Base-by-base conservation (phyloP, 1,140 invertebrate genomes). In the Drosophila ficusphila region DNA sequence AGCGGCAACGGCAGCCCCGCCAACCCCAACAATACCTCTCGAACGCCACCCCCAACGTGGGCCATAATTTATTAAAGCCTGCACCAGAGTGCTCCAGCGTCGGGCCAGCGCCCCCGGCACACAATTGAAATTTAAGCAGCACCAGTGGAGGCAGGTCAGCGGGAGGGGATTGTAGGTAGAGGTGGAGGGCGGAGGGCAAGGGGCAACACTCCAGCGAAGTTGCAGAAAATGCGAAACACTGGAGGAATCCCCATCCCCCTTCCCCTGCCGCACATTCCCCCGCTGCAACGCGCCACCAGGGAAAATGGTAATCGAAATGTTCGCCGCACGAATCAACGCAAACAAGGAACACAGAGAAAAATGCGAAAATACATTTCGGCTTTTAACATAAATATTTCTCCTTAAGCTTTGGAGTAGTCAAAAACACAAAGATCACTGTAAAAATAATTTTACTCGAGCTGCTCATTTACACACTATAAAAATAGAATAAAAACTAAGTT, bases 41-140 rank as follows among this genome's bases (percentile, higher is more conserved):
- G 16, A 18, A 31, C 31, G 11, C 49, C 39, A 31, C 39, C 52
- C 60, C 65, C 79, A 44, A 19, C 39, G 64, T 67, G 60, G 64
- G 54, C 65, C 57, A 88, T 88, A 88, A 88, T 88, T 88, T 88
- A 88, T 88, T 88, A 88, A 88, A 88, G 82, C 83, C 82, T 88
- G 82, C 82, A 85, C 81, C 81, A 65, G 81, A 85, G 81, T 85
- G 82, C 82, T 78, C 77, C 79, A 79, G 72, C 85, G 81, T 86
- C 67, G 81, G 75, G 76, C 81, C 72, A 38, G 76, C 54, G 76
- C 81, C 79, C 71, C 46, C 51, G 54, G 69, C 73, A 76, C 73
- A 88, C 82, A 88, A 88, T 88, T 88, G 82, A 88, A 88, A 88
- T 88, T 82, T 77, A 88, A 88, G 82, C 77, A 88, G 76, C 53